Conservation (phyloP, 35 echinoderm and acorn worm genomes). For the Heliocidaris tuberculata region DNA sequence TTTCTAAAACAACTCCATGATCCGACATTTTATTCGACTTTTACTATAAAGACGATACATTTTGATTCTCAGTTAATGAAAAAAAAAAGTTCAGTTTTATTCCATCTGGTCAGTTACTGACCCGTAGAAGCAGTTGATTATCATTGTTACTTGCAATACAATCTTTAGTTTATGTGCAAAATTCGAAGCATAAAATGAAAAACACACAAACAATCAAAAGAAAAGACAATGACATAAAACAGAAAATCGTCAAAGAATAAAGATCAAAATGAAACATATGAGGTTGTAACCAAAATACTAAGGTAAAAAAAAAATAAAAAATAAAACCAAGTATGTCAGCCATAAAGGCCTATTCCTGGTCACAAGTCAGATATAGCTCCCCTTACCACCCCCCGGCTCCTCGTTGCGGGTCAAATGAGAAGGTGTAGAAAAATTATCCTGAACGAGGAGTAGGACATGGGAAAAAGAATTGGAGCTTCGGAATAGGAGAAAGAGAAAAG, state of each 20-base stretch:
- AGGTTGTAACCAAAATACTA: background rate
- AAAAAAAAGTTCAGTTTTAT: background rate
- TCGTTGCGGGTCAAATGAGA: background rate
- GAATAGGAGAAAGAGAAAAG: background rate
- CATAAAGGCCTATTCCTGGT: background rate
- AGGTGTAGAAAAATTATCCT: background rate
- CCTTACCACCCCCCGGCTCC: background rate
- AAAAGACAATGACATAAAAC: too few relatives aligned
- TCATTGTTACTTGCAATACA: too few relatives aligned
- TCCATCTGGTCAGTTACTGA: background rate
- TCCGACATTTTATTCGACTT: too few relatives aligned
- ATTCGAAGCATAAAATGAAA: too few relatives aligned
- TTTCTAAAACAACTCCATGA: too few relatives aligned
- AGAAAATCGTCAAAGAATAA: background rate
- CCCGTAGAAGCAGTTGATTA: too few relatives aligned
- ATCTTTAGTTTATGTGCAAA: too few relatives aligned
- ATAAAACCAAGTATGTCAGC: background rate
- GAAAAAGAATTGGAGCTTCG: background rate
- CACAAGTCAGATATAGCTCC: background rate
- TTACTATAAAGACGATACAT: too few relatives aligned
- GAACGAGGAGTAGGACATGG: background rate
- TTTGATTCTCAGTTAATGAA: too few relatives aligned
- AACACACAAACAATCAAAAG: too few relatives aligned
- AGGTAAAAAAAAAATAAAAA: too few relatives aligned
- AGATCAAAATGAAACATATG: background rate